Percentiles rank a stretch among this genome's conserved stretches.
phyloP scores from a whole-genome alignment of 2,113 vertebrate genomes.

The Macaca fascicularis region DNA sequence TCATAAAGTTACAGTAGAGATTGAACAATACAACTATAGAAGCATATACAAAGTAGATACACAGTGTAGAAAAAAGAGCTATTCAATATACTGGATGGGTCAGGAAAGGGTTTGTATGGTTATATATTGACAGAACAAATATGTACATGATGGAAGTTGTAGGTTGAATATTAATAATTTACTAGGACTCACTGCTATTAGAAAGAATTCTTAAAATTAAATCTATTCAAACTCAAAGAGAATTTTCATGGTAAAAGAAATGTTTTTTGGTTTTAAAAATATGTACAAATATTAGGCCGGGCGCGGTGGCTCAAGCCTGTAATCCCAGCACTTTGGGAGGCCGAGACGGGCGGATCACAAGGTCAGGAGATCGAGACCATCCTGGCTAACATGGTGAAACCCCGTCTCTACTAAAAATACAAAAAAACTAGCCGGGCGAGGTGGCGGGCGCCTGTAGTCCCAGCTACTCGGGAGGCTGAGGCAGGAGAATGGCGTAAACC shows the following conservation, averaged over 20 bases:
- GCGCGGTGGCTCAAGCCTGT: too few species aligned
- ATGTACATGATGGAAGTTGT: background rate
- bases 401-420: too few species aligned
- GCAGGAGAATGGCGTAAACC: too few species aligned
- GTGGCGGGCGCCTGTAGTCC: too few species aligned
- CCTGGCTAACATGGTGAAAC: too few species aligned
- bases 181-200: background rate
- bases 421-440: too few species aligned
- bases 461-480: too few species aligned
- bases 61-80: background rate
- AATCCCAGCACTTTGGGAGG: too few species aligned
- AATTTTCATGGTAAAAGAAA: background rate
- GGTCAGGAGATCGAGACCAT: too few species aligned
- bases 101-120: background rate
- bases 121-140: background rate
- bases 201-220: background rate
- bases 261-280: background rate
- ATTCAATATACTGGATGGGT: accelerated
- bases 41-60: background rate
- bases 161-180: background rate
- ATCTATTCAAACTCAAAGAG: background rate
- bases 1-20: background rate
- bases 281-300: too few species aligned
- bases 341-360: too few species aligned
- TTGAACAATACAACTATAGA: background rate